Evolutionary conservation across 2,113 vertebrate species (phyloP).

Genomic region (Hemiscyllium ocellatum): DNA sequence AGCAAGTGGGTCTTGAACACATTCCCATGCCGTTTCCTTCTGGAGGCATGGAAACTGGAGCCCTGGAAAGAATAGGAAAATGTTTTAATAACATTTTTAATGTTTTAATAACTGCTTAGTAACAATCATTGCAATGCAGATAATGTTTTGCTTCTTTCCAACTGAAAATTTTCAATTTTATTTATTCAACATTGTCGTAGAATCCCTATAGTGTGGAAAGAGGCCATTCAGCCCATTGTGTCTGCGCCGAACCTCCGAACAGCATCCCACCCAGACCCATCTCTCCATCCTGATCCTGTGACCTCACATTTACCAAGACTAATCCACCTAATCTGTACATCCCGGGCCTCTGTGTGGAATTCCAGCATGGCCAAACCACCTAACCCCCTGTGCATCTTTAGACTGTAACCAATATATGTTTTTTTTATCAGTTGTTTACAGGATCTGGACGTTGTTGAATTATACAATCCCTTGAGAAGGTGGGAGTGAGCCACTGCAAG

Average conservation of each 20-base stretch:
- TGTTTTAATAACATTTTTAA: background rate
- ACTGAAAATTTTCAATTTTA: background rate
- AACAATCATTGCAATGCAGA: background rate
- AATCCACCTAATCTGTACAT: too few species aligned
- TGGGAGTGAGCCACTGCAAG: background rate
- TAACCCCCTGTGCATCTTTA: too few species aligned
- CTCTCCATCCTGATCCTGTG: too few species aligned
- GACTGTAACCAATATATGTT: too few species aligned
- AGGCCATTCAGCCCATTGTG: too few species aligned
- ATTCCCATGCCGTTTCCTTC: background rate
- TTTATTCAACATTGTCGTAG: background rate
- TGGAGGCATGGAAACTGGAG: background rate
- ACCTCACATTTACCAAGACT: too few species aligned
- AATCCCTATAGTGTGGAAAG: too few species aligned
- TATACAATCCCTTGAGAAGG: background rate
- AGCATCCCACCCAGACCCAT: too few species aligned
- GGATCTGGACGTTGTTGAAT: background rate
- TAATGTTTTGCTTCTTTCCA: background rate
- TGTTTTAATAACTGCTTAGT: background rate
- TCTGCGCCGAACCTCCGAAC: too few species aligned
- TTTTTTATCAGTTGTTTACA: background rate
- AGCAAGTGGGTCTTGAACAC: conserved; percentile 32
- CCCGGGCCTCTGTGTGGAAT: too few species aligned
- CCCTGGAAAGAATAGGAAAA: background rate
- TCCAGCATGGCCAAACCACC: too few species aligned